Evolutionary conservation across 2,888 invertebrate genomes (phyloP).

Genomic region (Litoditis marina): DNA sequence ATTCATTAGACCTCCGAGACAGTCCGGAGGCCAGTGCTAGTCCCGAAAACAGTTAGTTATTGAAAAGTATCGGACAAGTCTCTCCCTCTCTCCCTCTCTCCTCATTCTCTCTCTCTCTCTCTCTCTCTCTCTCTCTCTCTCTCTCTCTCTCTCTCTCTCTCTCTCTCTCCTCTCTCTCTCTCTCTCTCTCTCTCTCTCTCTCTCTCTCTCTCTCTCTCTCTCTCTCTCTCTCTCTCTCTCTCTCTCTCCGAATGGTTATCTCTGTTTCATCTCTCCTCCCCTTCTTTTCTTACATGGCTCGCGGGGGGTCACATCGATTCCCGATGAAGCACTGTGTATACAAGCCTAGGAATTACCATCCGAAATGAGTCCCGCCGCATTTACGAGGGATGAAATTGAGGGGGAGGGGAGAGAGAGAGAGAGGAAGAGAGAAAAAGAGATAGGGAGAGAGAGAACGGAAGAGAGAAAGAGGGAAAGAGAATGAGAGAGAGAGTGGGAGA

Average conservation of each 20-base stretch:
- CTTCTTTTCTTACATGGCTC: neutral
- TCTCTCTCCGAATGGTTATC: conserved; percentile 2
- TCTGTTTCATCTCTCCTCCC: conserved; percentile 6
- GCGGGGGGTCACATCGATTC: conserved; percentile 15
- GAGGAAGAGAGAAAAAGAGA: too few species aligned
- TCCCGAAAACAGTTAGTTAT: conserved; percentile 34
- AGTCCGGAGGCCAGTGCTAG: conserved; percentile 24
- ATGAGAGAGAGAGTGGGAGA: too few species aligned
- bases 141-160: neutral
- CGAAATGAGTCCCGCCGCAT: conserved; percentile 17
- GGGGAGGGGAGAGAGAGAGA: too few species aligned
- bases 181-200: conserved; percentile 4
- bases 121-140: neutral
- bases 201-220: conserved; percentile 8
- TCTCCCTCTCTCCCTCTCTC: neutral
- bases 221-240: conserved; percentile 9
- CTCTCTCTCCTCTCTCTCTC: neutral
- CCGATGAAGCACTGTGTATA: conserved; percentile 19
- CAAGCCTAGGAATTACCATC: conserved; percentile 19
- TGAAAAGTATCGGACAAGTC: neutral
- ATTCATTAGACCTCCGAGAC: conserved; percentile 27
- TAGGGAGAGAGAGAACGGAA: too few species aligned
- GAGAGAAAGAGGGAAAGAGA: too few species aligned
- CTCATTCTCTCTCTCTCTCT: neutral
- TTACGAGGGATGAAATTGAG: too few species aligned